A percentile compares a stretch with the other conserved stretches of the same genome.
These are phyloP conservation scores for Mesoclemmys tuberculata DNA, from an alignment of 2,113 vertebrate species.

Conservation along the genomic window DNA sequence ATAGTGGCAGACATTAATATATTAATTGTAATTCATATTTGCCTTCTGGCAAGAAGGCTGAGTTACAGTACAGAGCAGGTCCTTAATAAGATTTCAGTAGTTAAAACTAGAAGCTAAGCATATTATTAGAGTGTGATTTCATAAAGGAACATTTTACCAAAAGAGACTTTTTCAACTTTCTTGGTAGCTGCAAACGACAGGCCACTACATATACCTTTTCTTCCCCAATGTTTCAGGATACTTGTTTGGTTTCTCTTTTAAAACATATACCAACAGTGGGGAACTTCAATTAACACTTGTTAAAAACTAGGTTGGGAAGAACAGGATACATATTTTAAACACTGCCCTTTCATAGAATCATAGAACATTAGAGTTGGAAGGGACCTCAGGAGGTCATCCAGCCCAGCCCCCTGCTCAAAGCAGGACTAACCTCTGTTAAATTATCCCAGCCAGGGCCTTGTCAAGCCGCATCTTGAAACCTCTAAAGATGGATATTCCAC, in stretches of 20 bases:
- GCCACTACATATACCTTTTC: neutral
- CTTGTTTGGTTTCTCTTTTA: neutral
- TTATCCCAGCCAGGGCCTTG: no score
- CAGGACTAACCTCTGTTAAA: no score
- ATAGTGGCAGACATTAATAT: neutral
- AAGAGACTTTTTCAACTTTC: neutral
- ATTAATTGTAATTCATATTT: neutral
- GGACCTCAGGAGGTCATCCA: no score
- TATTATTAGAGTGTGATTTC: neutral
- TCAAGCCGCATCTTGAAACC: no score
- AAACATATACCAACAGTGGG: neutral
- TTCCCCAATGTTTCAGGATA: neutral
- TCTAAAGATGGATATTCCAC: no score
- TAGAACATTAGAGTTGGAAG: no score
- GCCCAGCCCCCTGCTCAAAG: no score
- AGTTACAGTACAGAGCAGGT: neutral
- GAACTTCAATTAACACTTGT: neutral
- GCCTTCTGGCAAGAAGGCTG: neutral
- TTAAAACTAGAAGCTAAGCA: neutral
- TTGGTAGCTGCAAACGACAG: neutral
- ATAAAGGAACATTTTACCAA: neutral
- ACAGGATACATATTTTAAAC: neutral
- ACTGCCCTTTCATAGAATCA: neutral
- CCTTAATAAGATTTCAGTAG: neutral
- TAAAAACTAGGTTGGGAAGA: neutral